Base-by-base conservation (phyloP, 2,888 invertebrate genomes). In the Phania funesta region DNA sequence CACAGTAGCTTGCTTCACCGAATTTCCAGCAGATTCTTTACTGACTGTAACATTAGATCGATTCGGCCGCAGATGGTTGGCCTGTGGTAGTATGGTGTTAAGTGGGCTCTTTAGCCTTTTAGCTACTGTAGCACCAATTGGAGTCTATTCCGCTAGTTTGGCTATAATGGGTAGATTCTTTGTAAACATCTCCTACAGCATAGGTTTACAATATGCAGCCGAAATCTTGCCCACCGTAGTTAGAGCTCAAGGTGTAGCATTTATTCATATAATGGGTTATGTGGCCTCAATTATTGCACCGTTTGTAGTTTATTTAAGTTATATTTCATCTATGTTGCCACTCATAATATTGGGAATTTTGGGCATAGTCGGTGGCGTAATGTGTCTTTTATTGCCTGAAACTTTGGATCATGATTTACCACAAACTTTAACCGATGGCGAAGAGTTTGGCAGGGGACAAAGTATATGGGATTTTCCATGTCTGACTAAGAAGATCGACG, bases 181-280 rank as follows among this genome's bases (percentile, higher is more conserved):
- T 84, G 95, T 97, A n/a, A 97, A 97, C 89, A 96, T 97, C 64
- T 96, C 97, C 0, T 97, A 97, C 91, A 97, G 97, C 90, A 97
- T 97, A 83, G 97, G 97, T 0, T 93, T 97, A 0, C 97, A 97
- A 86, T 97, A 97, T 90, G 97, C 96, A 0, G 97, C 97, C 0
- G 97, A 97, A 89, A 90, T 97, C 7, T 90, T 97, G 9, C 97
- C 97, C 0, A 97, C 97, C 0, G 96, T 97, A 1, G 96, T 97
- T 0, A 90, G 97, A 38, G 97, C 96, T 0, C 97, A 97, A 88
- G 97, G 97, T 0, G 95, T 97, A 0, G 95, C 96, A 0, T 91
- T 96, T 9, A 95, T 97, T 70, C 96, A 97, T 86, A 96, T 96
- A 65, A 95, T 96, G 95, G 97, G 97, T 20, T 96, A 96, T 85